A percentile compares a stretch with the other conserved stretches of the same genome.
These are phyloP conservation scores for Pantala flavescens DNA, from an alignment of 1,140 invertebrate genomes.

Conservation along the genomic window DNA sequence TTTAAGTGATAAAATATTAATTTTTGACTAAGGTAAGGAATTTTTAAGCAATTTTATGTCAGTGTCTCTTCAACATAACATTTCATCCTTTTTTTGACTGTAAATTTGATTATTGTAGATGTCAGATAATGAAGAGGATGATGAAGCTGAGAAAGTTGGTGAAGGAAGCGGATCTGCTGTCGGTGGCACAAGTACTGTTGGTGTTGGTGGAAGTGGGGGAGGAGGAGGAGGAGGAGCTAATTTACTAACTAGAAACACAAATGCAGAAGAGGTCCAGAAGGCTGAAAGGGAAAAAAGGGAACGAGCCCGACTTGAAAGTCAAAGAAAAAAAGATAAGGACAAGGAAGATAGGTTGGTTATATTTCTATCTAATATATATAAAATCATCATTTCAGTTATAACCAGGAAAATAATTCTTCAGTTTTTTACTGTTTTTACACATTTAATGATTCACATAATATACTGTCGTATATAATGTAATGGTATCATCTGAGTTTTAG, in stretches of 20 bases:
- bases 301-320: slow-evolving; percentile 61
- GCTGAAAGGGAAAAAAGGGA: slow-evolving; percentile 66
- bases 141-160: slow-evolving; percentile 31
- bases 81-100: neutral
- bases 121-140: slow-evolving; percentile 48
- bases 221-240: slow-evolving; percentile 32
- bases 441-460: too few relatives aligned
- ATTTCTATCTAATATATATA: neutral
- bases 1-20: too few relatives aligned
- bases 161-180: slow-evolving; percentile 26
- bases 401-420: too few relatives aligned
- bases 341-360: slow-evolving; percentile 64
- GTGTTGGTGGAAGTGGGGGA: slow-evolving; percentile 38
- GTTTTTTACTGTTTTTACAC: too few relatives aligned
- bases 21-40: too few relatives aligned
- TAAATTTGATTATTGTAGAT: slow-evolving; percentile 31
- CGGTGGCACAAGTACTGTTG: neutral
- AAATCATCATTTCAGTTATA: neutral
- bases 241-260: slow-evolving; percentile 62
- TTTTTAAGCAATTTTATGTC: too few relatives aligned
- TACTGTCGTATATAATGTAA: too few relatives aligned
- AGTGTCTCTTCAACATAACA: too few relatives aligned
- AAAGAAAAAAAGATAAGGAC: slow-evolving; percentile 77
- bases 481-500: too few relatives aligned
- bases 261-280: slow-evolving; percentile 57